phyloP scores from a whole-genome alignment of 2,797 vertebrate species.

The Onychomys leucogaster region DNA sequence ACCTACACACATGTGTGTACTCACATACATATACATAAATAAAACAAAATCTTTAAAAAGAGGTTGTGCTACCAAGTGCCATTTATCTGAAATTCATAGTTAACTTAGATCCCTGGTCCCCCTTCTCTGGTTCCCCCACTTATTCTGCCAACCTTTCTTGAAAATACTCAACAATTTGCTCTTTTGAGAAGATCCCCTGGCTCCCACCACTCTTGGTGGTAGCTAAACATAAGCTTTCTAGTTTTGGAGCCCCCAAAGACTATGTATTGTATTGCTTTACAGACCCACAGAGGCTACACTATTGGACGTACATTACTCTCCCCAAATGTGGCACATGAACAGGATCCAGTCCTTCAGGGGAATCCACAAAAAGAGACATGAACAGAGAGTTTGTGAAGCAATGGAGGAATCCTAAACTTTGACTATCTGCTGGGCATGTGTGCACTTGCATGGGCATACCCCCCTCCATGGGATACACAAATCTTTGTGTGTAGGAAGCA shows the following conservation, averaged over 20 bases:
- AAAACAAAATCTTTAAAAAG: neutral
- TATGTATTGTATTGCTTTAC: neutral
- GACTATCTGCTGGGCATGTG: neutral
- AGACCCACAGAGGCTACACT: too few species aligned
- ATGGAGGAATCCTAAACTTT: neutral
- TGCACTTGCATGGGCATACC: neutral
- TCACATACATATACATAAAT: neutral
- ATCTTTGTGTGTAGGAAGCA: neutral
- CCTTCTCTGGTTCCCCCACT: neutral
- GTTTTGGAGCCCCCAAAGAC: neutral
- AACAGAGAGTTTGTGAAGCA: neutral
- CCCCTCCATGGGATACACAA: neutral
- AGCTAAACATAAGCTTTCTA: neutral
- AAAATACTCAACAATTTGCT: neutral
- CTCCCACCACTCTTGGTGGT: neutral
- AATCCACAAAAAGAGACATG: neutral
- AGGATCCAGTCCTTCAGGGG: neutral
- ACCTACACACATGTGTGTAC: too few species aligned
- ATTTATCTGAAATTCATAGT: neutral
- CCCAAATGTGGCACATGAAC: too few species aligned
- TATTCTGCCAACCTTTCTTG: neutral
- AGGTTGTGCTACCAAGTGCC: neutral
- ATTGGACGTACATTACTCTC: neutral
- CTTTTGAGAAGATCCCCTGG: neutral
- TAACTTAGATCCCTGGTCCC: neutral